Percentiles rank a stretch among this genome's conserved stretches.
phyloP scores from a whole-genome alignment of 2,888 invertebrate genomes.

The Aphodius granarius region DNA sequence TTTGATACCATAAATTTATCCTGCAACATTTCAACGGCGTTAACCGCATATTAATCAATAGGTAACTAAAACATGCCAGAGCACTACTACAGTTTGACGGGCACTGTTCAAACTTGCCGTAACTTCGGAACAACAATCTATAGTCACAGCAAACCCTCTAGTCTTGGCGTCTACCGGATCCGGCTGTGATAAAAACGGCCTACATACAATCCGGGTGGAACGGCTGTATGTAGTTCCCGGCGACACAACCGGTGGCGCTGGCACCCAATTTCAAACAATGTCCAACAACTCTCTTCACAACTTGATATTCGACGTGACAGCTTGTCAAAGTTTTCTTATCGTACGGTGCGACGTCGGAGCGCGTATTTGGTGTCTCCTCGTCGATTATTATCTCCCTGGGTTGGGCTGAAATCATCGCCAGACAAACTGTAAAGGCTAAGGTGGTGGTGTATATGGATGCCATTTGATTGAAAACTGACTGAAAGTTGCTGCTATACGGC shows the following conservation, averaged over 20 bases:
- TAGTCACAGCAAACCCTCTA: background rate
- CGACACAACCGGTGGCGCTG: constrained; percentile 50
- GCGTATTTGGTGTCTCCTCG: constrained; percentile 39
- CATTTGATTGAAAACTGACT: constrained; percentile 12
- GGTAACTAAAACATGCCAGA: background rate
- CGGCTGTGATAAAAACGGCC: background rate
- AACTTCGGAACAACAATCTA: background rate
- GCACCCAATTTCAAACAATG: constrained; percentile 51
- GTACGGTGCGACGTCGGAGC: constrained; percentile 33
- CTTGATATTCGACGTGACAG: constrained; percentile 42
- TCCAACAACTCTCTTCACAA: constrained; percentile 50
- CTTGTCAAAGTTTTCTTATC: constrained; percentile 33
- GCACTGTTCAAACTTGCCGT: background rate
- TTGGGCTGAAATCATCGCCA: constrained; percentile 30
- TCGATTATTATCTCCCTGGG: constrained; percentile 41
- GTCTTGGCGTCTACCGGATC: constrained; percentile 26
- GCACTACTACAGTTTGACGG: background rate
- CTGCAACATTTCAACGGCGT: background rate
- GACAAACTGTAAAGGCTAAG: background rate
- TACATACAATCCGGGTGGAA: constrained; percentile 53
- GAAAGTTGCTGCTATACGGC: background rate
- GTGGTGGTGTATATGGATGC: constrained; percentile 12
- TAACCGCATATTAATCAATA: background rate
- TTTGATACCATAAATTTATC: background rate
- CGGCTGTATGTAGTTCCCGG: constrained; percentile 52